Base-by-base conservation (phyloP, 2,888 invertebrate genomes). In the Parascotia fuliginaria region DNA sequence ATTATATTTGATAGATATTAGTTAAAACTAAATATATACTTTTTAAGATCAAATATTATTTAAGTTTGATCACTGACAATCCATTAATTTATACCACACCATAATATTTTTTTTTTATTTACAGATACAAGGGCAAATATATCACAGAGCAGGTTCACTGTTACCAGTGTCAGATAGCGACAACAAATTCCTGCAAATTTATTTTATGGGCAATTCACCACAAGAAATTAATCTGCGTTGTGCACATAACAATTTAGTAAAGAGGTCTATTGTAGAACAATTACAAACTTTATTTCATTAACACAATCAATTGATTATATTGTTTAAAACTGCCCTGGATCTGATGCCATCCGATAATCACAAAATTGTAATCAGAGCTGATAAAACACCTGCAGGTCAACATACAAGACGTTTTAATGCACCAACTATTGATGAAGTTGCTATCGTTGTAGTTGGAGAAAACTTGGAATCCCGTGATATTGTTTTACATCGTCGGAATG, bases 361-460 rank as follows among this genome's bases (percentile, higher is more conserved):
- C 29, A n/a, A 41, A 33, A 38, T 54, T 9, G 44, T 54, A 37
- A 54, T 48, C 34, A 36, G 34, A 6, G 45, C 48, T 9, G 48
- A 54, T 9, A 41, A 44, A 37, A 24, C 24, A 24, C 51, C 59
- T 42, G 52, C 38, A 41, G 61, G 59, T 34, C 55, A 56, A 51
- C 56, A 58, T 46, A 43, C 46, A 40, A 53, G 69, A 48, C 32
- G 43, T 9, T 32, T 32, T 14, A 32, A 32, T 14, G 32, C 32
- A 5, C 13, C 32, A 32, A 32, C 32, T 32, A 14, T 32, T 14
- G 32, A 28, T 28, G 28, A 27, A 14, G 32, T 32, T 32, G 32
- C 14, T 32, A 60, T 71, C 49, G 48, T 73, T 9, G 60, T 78
- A 27, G 70, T 64, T 54, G 72, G 73, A 46, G 60, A 27, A n/a